These are phyloP conservation scores for Notolepis coatsorum DNA, from an alignment of 2,797 vertebrate species.

Conservation along the genomic window DNA sequence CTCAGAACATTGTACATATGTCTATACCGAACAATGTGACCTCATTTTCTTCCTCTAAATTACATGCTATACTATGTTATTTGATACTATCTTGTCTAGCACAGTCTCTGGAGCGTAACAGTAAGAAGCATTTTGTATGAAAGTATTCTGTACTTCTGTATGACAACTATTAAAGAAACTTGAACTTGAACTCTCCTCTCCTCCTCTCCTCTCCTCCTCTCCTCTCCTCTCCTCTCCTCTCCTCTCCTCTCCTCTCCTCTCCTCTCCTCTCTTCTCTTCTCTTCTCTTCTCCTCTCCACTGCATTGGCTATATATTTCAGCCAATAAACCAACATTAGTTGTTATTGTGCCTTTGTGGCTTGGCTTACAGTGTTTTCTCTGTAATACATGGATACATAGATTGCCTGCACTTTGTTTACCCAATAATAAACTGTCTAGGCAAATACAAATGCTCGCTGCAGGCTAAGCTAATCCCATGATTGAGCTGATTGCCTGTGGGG, in stretches of 20 bases:
- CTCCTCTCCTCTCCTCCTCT: background rate
- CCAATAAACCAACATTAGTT: slow-evolving; percentile 3
- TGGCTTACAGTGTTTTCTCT: background rate
- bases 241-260: background rate
- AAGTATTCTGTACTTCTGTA: too few species aligned
- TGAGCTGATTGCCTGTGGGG: slow-evolving; percentile 28
- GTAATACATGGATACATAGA: background rate
- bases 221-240: background rate
- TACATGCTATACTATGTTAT: too few species aligned
- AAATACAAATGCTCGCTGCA: slow-evolving; percentile 29
- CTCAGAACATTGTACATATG: too few species aligned
- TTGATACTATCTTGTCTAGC: too few species aligned
- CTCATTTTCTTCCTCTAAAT: too few species aligned
- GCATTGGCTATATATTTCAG: background rate
- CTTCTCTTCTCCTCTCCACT: background rate
- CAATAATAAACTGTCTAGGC: slow-evolving; percentile 18
- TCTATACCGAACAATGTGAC: too few species aligned
- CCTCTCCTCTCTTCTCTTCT: background rate
- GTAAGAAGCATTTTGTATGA: too few species aligned
- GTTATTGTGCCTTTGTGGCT: background rate
- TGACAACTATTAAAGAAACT: too few species aligned
- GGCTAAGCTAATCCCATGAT: slow-evolving; percentile 38
- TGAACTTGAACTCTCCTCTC: too few species aligned
- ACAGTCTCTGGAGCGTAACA: too few species aligned
- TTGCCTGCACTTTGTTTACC: slow-evolving; percentile 14